Base-by-base conservation (phyloP, 2,888 invertebrate species). In the Pediacus dermestoides region DNA sequence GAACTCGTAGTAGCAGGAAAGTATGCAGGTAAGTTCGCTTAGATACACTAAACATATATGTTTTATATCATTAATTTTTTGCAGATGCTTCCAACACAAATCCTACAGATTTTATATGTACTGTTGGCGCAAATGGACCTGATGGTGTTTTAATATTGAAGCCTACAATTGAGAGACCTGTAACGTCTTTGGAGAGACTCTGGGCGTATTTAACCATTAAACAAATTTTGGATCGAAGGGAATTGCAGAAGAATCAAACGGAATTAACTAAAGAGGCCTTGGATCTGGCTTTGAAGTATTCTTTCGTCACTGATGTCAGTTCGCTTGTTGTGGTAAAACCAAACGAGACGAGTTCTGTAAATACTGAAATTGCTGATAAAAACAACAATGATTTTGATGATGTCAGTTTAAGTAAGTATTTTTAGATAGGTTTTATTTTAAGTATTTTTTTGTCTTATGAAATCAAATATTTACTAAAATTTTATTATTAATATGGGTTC, bases 301-400 rank as follows among this genome's bases (percentile, higher is more conserved):
- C 51, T 2, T 81, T 83, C 60, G 82, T 83, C n/a, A 82, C 82
- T 0, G 75, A 80, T 2, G 67, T 82, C 37, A 82, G 81, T 1
- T 81, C 81, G 1, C 64, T 82, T 42, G 77, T 82, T 22, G 80
- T 82, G 1, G 78, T 79, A 7, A 80, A 80, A 51, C 79, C 80
- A 1, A 74, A 76, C 54, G 71, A 70, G 4, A 73, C 74, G 1
- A 38, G 37, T 27, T 36, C 49, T 23, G 37, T 48, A 3, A 34
- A 52, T 16, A 28, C 42, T 21, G 27, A 43, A 30, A 51, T 51
- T 37, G 51, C 48, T 4, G 40, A 38, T 0, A 18, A 14, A 2
- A 41, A 41, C 2, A 31, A 32, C n/a, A n/a, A n/a, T n/a, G n/a
- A n/a, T n/a, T n/a, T n/a, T n/a, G n/a, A n/a, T n/a, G n/a, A n/a